phyloP scores from a whole-genome alignment of 2,888 invertebrate genomes.

The Mythimna albipuncta region DNA sequence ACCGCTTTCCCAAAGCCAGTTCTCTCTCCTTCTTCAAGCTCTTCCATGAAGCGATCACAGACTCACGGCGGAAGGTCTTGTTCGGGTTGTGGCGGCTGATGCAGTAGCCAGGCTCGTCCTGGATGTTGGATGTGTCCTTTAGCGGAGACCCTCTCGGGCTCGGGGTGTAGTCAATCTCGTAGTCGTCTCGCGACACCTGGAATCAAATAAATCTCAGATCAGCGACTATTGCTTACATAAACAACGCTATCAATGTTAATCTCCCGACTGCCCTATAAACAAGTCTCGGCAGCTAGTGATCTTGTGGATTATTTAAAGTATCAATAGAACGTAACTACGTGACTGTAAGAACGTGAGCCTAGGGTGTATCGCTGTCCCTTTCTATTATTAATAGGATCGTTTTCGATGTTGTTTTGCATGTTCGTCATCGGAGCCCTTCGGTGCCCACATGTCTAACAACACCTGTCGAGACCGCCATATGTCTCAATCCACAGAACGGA shows the following conservation, averaged over 20 bases:
- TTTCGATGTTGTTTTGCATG: conserved; percentile 60
- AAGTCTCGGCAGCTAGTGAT: conserved; percentile 64
- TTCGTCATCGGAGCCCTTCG: conserved; percentile 83
- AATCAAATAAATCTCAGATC: conserved; percentile 72
- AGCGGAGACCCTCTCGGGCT: conserved; percentile 86
- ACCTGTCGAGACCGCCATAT: conserved; percentile 82
- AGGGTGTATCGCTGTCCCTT: conserved; percentile 73
- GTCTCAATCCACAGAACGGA: conserved; percentile 63
- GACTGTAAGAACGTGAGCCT: conserved; percentile 68
- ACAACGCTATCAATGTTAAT: conserved; percentile 61
- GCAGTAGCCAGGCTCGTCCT: conserved; percentile 83
- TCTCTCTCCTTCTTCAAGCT: conserved; percentile 88
- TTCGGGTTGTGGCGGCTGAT: conserved; percentile 89
- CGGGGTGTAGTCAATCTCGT: conserved; percentile 84
- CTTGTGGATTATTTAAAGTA: conserved; percentile 76
- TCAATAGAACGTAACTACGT: conserved; percentile 73
- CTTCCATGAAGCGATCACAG: conserved; percentile 89
- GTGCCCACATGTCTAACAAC: conserved; percentile 83
- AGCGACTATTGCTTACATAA: conserved; percentile 48
- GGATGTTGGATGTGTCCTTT: conserved; percentile 87
- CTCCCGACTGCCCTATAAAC: conserved; percentile 67
- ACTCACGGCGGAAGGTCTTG: conserved; percentile 87
- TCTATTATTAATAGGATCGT: conserved; percentile 71
- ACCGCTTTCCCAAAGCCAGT: conserved; percentile 85
- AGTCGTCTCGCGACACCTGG: conserved; percentile 88